Evolutionary conservation across 2,888 invertebrate species (phyloP), one percentile per base, ranked within the genome.

Genomic region (Spilosoma lubricipeda): DNA sequence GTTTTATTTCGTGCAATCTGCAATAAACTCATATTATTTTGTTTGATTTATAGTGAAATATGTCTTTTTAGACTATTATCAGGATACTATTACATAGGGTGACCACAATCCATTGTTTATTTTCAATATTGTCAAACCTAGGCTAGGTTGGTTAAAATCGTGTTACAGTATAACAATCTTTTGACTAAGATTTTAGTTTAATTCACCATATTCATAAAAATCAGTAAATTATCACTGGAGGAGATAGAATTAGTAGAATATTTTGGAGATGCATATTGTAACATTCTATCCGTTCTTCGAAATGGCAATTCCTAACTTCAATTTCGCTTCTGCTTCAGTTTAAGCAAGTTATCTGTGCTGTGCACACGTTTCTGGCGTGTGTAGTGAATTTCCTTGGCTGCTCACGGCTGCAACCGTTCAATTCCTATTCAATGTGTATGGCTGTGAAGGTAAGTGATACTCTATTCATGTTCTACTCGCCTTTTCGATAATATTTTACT

Each of bases 381-480:
- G 94, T 94, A 84, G 93, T 93, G 88, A 92, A 92, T 93, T 95
- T 94, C 79, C 80, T 91, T 91, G 90, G 94, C 95, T 95, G 93
- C 92, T 94, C 94, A 94, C 96, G 96, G 96, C 96, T 96, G 96
- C 96, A 96, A 96, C 97, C 95, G 94, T 94, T 95, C 94, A 93
- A 94, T 93, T 95, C 90, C 93, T 93, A 96, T 97, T 97, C 97
- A 97, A 97, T 97, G 97, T 97, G 97, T 97, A 97, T 97, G 97
- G 97, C 97, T 97, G 97, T 97, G 97, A 97, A 97, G 97, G 97
- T 97, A 95, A 97, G 97, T 97, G 68, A 78, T 77, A 74, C 64
- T 78, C 78, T 76, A 80, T 78, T 70, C 80, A 78, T 78, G 75
- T 85, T 68, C 71, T 72, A 27, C 48, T 64, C 45, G 42, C 11